Evolutionary conservation across 2,113 vertebrate species (phyloP).

Genomic region (Syngnathus floridae): DNA sequence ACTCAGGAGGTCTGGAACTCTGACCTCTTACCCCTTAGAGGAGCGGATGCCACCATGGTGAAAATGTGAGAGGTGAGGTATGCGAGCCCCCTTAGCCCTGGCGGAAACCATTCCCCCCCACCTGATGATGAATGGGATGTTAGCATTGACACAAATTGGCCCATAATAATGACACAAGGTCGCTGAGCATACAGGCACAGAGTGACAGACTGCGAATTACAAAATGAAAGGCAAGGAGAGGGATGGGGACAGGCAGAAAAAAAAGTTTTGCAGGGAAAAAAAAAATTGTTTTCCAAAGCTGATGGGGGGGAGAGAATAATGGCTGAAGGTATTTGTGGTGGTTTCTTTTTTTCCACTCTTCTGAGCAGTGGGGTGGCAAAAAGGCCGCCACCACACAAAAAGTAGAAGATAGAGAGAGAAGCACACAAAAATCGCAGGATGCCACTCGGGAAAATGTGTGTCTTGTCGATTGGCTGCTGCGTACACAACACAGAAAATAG

Average conservation of each 20-base stretch:
- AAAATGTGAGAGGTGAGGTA: conserved; percentile 66
- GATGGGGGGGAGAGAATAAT: conserved; percentile 55
- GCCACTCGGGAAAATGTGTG: neutral
- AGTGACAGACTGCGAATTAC: conserved; percentile 51
- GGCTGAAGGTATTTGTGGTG: conserved; percentile 33
- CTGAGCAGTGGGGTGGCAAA: conserved; percentile 46
- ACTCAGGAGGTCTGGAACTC: conserved; percentile 70
- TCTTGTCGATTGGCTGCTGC: neutral
- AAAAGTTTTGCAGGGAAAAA: conserved; percentile 38
- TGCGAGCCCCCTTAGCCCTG: conserved; percentile 55
- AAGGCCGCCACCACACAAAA: conserved; percentile 39
- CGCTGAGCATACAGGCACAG: conserved; percentile 53
- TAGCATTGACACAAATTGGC: conserved; percentile 74
- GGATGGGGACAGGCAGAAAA: conserved; percentile 19
- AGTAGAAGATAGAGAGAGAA: conserved; percentile 12
- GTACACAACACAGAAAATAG: neutral
- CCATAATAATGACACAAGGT: conserved; percentile 74
- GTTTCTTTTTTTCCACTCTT: conserved; percentile 53
- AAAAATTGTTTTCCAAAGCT: conserved; percentile 48
- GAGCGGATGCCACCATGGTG: conserved; percentile 69
- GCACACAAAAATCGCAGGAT: neutral
- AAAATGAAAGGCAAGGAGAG: conserved; percentile 33
- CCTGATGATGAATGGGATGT: conserved; percentile 73
- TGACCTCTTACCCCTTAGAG: conserved; percentile 66
- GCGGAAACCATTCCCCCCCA: conserved; percentile 61